These are phyloP conservation scores for Protobothrops mucrosquamatus DNA, from an alignment of 2,113 vertebrate genomes.

Conservation along the genomic window DNA sequence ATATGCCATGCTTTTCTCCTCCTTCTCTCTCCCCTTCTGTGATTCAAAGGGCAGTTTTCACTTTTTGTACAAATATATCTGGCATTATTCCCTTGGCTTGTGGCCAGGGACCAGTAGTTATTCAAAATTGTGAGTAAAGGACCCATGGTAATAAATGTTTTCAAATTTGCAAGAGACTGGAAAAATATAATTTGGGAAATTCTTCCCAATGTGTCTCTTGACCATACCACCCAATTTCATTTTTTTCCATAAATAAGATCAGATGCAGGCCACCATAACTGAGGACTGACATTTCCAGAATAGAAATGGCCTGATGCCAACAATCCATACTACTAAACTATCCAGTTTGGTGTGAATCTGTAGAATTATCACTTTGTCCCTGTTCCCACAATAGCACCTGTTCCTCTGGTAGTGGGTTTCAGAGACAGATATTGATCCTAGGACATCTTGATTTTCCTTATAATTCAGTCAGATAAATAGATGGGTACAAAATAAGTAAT, in stretches of 20 bases:
- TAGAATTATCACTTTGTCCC: too few relatives aligned
- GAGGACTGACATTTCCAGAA: neutral
- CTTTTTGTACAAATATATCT: conserved; percentile 18
- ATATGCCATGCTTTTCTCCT: neutral
- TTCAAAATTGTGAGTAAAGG: conserved; percentile 38
- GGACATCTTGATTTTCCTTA: neutral
- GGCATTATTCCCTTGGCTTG: conserved; percentile 28
- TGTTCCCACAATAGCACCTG: neutral
- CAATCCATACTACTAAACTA: too few relatives aligned
- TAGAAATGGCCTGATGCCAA: neutral
- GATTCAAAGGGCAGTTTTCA: conserved; percentile 16
- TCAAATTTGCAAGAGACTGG: neutral
- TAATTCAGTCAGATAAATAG: neutral
- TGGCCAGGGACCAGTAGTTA: neutral
- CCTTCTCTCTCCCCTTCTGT: fast-evolving
- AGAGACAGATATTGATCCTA: neutral
- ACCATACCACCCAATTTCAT: neutral
- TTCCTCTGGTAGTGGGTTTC: neutral
- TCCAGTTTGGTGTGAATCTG: neutral
- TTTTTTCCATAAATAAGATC: neutral
- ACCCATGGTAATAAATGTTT: neutral
- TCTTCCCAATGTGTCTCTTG: neutral
- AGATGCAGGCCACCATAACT: neutral
- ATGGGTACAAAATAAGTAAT: neutral
- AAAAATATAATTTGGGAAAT: neutral